Evolutionary conservation across 2,888 invertebrate genomes (phyloP), one percentile per base, ranked within the genome.

Genomic region (Calameuta idolon): DNA sequence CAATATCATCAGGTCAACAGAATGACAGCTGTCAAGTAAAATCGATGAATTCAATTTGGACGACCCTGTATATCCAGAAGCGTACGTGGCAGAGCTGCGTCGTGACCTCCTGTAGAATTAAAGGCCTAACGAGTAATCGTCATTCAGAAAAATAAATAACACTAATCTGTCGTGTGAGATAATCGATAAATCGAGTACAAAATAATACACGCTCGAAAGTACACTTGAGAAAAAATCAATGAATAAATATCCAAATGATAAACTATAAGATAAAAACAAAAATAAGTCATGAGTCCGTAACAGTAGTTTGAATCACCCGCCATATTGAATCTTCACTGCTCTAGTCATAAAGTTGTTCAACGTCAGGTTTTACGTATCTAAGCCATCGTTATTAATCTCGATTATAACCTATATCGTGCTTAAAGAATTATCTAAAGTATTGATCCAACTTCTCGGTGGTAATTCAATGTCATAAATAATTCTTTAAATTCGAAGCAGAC

Each of bases 401-500:
- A 55, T 23, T 55, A 55, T 55, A 55, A 9, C 55, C 55, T 23
- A 23, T 2, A 9, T 23, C 55, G 23, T 55, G 2, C 55, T 55
- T 9, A 23, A 55, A 55, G 23, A 55, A 23, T 55, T 23, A 23
- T 23, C 9, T 23, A 23, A 55, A 23, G 23, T 55, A 55, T 55
- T 55, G 15, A 55, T 9, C 2, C 23, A 55, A 9, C 23, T 23
- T 55, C 23, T 23, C 55, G 23, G 23, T 23, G 23, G 2, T 23
- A 55, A 23, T 55, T 55, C 55, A 23, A 55, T 23, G 9, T 55
- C 23, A 55, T 55, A 23, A 9, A 2, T 15, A 55, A 71, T 23
- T 71, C 71, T 71, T 71, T 33, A 12, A 55, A 71, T 71, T 71
- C 23, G 30, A 12, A 77, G 77, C 79, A 80, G 80, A 76, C 80